These are phyloP conservation scores for Parnassius orleans DNA, from an alignment of 2,888 invertebrate genomes.

Conservation along the genomic window DNA sequence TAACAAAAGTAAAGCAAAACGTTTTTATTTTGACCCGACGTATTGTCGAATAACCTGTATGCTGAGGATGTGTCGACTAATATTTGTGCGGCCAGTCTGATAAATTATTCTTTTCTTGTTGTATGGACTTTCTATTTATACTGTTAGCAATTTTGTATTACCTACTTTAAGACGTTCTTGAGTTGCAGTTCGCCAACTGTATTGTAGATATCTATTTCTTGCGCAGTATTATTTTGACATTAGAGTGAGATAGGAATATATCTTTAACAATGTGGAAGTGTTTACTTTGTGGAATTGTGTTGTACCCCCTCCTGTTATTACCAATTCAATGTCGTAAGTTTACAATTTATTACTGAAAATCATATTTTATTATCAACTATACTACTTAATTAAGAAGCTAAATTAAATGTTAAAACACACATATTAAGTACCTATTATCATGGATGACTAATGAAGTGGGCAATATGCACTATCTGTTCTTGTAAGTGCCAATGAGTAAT, in stretches of 20 bases:
- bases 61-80: neutral
- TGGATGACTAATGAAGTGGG: too few species aligned
- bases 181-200: neutral
- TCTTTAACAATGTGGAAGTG: constrained; percentile 33
- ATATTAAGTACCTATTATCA: too few species aligned
- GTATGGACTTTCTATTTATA: constrained; percentile 1
- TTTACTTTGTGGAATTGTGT: constrained; percentile 31
- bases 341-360: neutral
- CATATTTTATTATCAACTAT: neutral
- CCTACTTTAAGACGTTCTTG: constrained; percentile 3
- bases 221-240: constrained; percentile 24
- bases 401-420: too few species aligned
- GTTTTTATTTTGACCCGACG: neutral
- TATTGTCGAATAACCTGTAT: constrained; percentile 1
- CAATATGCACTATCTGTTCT: too few species aligned
- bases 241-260: constrained; percentile 31
- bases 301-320: constrained; percentile 23
- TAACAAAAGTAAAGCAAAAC: neutral
- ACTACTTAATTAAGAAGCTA: too few species aligned
- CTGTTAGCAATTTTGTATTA: constrained; percentile 4
- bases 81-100: constrained; percentile 2
- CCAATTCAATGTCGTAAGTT: constrained; percentile 34
- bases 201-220: neutral
- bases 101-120: constrained; percentile 5
- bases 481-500: too few species aligned